Base-by-base conservation (phyloP, 2,888 invertebrate species). In the Acleris literana region DNA sequence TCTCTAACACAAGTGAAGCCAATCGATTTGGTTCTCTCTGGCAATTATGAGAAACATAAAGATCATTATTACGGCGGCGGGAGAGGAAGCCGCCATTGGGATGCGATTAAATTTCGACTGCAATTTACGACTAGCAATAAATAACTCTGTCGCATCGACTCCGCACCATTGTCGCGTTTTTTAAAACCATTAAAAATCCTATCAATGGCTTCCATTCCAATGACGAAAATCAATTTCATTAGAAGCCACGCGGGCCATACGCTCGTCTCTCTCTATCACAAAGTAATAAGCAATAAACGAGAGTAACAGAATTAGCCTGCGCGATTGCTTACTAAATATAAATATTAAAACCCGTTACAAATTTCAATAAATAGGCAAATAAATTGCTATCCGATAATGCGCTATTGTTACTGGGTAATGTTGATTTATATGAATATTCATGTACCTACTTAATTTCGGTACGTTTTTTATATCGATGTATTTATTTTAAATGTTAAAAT, bases 351-450 rank as follows among this genome's bases (percentile, higher is more conserved):
- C 79, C 88, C 88, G 86, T 87, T 85, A 89, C 91, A 88, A 91
- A 92, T 92, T 92, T 88, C 85, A 88, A 89, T 90, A 90, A 91
- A 91, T 89, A 89, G 87, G 86, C 88, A 88, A 90, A 89, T 92
- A 91, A 90, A 91, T 92, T 88, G 90, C 83, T 80, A 83, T 81
- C 79, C 89, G 84, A 90, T 92, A 91, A 90, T 84, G 84, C 74
- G 76, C 78, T 69, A 87, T 90, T 90, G 90, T 91, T 86, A 83
- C 73, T 80, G 79, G 79, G 77, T 85, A 84, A 87, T 87, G 79
- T 85, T 91, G 92, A 92, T 90, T 92, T 92, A 92, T 91, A 91
- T 92, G 92, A 92, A 92, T 92, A 92, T 92, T 91, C 91, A 91
- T 88, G 84, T 82, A 78, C 76, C 74, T 78, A 78, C 82, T 85